Conservation (phyloP, 2,797 vertebrate genomes). For the Nasua narica region DNA sequence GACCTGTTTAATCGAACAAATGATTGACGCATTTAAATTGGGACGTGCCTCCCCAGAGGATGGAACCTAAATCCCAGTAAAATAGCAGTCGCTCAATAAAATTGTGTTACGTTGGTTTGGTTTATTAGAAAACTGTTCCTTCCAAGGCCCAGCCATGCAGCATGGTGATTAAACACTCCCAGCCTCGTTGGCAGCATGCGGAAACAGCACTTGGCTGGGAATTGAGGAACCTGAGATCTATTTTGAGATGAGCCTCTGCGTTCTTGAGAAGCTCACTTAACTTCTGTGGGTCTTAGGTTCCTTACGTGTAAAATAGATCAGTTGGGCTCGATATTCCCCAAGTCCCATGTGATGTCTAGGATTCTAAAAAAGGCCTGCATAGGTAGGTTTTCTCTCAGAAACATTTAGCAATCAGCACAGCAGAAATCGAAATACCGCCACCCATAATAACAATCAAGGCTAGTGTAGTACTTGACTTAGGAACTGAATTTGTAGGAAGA, state of each 20-base stretch:
- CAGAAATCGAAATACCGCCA: neutral
- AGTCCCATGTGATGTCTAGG: neutral
- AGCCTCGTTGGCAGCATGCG: neutral
- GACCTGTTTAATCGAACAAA: neutral
- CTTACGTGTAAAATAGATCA: neutral
- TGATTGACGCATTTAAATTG: neutral
- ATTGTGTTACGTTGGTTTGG: neutral
- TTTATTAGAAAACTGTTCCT: neutral
- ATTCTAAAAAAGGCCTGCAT: neutral
- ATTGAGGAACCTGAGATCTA: neutral
- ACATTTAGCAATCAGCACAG: neutral
- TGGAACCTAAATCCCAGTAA: neutral
- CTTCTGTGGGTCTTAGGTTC: neutral
- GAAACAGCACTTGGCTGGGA: neutral
- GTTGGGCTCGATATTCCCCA: neutral
- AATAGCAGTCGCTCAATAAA: neutral
- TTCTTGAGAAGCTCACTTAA: neutral
- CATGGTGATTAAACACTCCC: neutral
- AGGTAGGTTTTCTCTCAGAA: neutral
- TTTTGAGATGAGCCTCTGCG: neutral
- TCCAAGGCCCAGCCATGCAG: neutral
- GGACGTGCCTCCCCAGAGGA: neutral
- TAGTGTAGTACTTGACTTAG: neutral
- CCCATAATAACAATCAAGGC: neutral
- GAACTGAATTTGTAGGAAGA: neutral